Conservation (phyloP, 2,113 vertebrate species). For the Colius striatus region DNA sequence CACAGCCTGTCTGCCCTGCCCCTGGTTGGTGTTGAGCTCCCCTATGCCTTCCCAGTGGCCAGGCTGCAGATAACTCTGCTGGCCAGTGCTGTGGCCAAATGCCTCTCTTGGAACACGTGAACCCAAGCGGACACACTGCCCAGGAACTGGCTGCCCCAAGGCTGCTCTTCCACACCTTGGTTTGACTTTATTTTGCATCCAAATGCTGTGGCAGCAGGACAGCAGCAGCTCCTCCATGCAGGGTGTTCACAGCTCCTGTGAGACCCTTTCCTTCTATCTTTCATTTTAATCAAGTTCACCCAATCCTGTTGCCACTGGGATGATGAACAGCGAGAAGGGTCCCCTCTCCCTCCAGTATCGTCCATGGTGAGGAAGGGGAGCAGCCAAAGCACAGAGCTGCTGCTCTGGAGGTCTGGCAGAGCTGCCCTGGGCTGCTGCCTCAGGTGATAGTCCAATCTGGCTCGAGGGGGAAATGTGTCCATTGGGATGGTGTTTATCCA, state of each 20-base stretch:
- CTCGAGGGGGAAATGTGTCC: background rate
- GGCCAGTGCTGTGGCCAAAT: fast-evolving
- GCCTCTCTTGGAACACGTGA: fast-evolving
- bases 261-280: background rate
- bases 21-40: background rate
- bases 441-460: fast-evolving
- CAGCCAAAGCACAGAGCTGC: background rate
- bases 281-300: background rate
- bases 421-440: background rate
- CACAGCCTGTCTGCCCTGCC: background rate
- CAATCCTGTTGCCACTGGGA: background rate
- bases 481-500: conserved; percentile 34
- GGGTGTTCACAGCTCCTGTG: background rate
- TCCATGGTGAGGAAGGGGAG: background rate
- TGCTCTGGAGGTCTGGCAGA: background rate
- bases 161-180: background rate
- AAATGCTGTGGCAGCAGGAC: background rate
- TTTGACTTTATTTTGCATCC: background rate
- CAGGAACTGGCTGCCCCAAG: background rate
- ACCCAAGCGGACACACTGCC: background rate
- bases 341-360: background rate
- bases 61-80: background rate
- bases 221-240: background rate
- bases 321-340: background rate
- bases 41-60: background rate